Evolutionary conservation across 2,113 vertebrate species (phyloP), one percentile per base, ranked within the genome.

Genomic region (Cynocephalus volans): DNA sequence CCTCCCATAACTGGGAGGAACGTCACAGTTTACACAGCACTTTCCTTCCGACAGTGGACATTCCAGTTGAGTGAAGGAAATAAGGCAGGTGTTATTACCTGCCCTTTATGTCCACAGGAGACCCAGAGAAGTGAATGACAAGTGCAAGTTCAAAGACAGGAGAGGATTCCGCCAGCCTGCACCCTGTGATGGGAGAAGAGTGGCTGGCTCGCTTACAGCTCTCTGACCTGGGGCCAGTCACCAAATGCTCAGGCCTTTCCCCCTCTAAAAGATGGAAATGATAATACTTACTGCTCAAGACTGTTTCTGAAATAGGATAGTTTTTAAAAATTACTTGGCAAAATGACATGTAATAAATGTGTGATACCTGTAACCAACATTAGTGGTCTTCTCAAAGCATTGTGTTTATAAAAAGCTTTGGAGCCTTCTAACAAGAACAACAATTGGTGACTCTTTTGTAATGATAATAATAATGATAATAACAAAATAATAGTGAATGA

Each of bases 251-350:
- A 31, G 54, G 23, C 31, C 50, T 76, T 85, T 85, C 73, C 54
- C 31, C 65, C 31, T 69, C 76, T 93, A 12, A 81, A 84, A 94
- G 72, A 62, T 69, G 45, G n/a, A 77, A 41, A n/a, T 24, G 36
- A 81, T 48, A 70, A 60, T 54, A 19, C 36, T 93, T 76, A 23
- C 41, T 28, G 56, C 36, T 48, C 60, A 54, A 70, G 65, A 56
- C 48, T 85, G 28, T 65, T 84, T 85, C 86, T 72, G 65, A 96
- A 89, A 87, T 65, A 58, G 64, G 80, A 69, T 6, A 48, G 69
- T 33, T 64, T 58, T 65, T 70, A 80, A 17, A 14, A 94, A 73
- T 26, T 26, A 33, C 26, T 64, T 73, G 75, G 56, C n/a, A 24
- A 58, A 64, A 72, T 70, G 81, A 52, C 70, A 48, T 56, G 50